Percentiles rank a stretch among this genome's conserved stretches.
phyloP scores from a whole-genome alignment of 2,888 invertebrate species.

The Neoaliturus tenellus region DNA sequence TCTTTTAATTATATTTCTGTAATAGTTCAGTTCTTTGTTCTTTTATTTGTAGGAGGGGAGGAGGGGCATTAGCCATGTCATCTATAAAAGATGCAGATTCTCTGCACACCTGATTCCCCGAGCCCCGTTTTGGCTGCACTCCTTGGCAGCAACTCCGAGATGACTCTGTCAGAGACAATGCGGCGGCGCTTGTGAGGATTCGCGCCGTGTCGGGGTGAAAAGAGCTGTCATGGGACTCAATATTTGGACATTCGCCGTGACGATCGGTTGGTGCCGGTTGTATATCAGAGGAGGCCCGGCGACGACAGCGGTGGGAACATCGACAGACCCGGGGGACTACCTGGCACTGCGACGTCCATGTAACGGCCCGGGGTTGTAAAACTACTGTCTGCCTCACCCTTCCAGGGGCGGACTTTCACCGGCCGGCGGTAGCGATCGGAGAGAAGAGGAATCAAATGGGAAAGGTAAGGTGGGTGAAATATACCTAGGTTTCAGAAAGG shows the following conservation, averaged over 20 bases:
- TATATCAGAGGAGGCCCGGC: slow-evolving; percentile 29
- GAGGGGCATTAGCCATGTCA: too few relatives aligned
- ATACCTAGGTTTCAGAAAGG: too few relatives aligned
- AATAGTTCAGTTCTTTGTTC: too few relatives aligned
- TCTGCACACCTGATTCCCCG: not conserved
- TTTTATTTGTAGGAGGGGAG: too few relatives aligned
- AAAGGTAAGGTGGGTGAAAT: too few relatives aligned
- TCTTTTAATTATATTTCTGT: too few relatives aligned
- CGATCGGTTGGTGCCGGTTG: slow-evolving; percentile 7
- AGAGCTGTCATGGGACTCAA: slow-evolving; percentile 29
- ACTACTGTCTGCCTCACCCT: not conserved
- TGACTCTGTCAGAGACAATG: not conserved
- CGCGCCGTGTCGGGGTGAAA: not conserved
- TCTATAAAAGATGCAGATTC: too few relatives aligned
- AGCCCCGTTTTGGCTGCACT: not conserved
- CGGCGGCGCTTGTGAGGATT: not conserved
- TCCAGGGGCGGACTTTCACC: not conserved
- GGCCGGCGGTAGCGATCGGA: too few relatives aligned
- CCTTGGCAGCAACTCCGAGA: not conserved
- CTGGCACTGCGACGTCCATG: too few relatives aligned
- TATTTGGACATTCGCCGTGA: slow-evolving; percentile 45
- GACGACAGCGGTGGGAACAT: slow-evolving; percentile 26
- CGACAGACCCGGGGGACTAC: not conserved
- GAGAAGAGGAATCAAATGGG: too few relatives aligned
- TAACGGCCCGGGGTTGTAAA: not conserved